Base-by-base conservation (phyloP, 2,797 vertebrate species). In the Smutsia gigantea region DNA sequence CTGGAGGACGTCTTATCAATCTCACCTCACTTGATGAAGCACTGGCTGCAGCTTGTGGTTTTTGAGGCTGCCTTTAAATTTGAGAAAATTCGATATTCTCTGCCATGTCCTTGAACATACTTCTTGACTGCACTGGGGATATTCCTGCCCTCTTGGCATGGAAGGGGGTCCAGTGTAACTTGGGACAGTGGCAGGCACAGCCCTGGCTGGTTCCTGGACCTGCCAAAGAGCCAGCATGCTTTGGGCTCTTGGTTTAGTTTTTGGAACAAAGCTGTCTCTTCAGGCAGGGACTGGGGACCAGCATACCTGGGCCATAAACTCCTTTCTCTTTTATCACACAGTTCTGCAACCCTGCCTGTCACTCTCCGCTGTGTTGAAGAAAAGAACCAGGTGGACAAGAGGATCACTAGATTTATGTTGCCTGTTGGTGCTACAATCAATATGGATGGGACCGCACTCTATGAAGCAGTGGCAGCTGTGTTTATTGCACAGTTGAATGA, bases 371-470 rank as follows among this genome's bases (percentile, higher is more conserved):
- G 99, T 91, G 99, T 99, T 0, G 99, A 99, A 98, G 99, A 99
- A 90, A 99, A 99, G 98, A 99, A 99, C 92, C 97, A 95, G 2
- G 98, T 99, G 0, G 99, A 99, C 98, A 99, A 99, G 98, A 99
- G 99, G 93, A 99, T 99, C 98, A 99, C 99, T 0, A 99, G 99
- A 94, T 99, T 99, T 0, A 99, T 99, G 96, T 98, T 99, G 92
- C 99, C 99, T 0, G 99, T 99, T 6, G 99, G 99, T 21, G 99
- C 99, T 95, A 99, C 99, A 77, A 99, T 99, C 95, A 99, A 99
- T 98, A 99, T 99, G 99, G 99, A 99, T 1, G 99, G 99, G 74
- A 99, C 99, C 0, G 99, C 99, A 0, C 99, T 99, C 51, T 99
- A 99, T 0, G 99, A 99, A 97, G 99, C 99, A 0, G 99, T 99